Evolutionary conservation across 2,888 invertebrate genomes (phyloP).

Genomic region (Yponomeuta evonymella): DNA sequence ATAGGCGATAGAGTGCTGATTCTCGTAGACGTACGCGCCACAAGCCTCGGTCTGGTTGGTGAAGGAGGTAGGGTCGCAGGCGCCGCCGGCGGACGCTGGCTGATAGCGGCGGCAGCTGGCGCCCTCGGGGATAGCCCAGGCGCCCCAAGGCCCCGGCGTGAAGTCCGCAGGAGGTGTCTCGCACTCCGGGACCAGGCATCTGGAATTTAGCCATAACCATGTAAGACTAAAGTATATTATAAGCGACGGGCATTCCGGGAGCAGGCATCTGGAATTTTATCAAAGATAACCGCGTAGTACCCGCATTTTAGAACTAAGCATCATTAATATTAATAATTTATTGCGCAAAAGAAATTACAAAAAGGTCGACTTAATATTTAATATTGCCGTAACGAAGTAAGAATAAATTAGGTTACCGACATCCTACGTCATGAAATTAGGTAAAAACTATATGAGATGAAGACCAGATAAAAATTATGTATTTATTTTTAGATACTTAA

Average conservation of each 20-base stretch:
- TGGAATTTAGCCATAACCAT: slow-evolving; percentile 26
- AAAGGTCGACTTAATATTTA: no score
- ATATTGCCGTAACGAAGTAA: no score
- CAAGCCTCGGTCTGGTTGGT: slow-evolving; percentile 44
- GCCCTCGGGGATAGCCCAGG: slow-evolving; percentile 50
- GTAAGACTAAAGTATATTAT: no score
- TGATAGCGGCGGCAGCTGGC: slow-evolving; percentile 41
- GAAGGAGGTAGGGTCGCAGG: slow-evolving; percentile 47
- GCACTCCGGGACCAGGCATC: slow-evolving; percentile 65
- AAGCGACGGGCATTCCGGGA: slow-evolving; percentile 49
- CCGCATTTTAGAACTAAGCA: no score
- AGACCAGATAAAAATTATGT: no score
- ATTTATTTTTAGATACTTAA: no score
- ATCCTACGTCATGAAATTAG: no score
- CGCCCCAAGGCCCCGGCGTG: slow-evolving; percentile 46
- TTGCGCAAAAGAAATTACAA: no score
- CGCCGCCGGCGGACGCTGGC: slow-evolving; percentile 29
- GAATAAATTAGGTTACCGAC: no score
- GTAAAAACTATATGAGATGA: no score
- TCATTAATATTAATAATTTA: no score
- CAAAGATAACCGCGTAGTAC: no score
- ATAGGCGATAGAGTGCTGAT: slow-evolving; percentile 50
- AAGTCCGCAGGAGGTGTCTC: slow-evolving; percentile 43
- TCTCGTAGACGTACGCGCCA: slow-evolving; percentile 51
- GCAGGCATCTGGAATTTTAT: slow-evolving; percentile 45